phyloP scores from a whole-genome alignment of 2,113 vertebrate genomes.

The Condylura cristata region DNA sequence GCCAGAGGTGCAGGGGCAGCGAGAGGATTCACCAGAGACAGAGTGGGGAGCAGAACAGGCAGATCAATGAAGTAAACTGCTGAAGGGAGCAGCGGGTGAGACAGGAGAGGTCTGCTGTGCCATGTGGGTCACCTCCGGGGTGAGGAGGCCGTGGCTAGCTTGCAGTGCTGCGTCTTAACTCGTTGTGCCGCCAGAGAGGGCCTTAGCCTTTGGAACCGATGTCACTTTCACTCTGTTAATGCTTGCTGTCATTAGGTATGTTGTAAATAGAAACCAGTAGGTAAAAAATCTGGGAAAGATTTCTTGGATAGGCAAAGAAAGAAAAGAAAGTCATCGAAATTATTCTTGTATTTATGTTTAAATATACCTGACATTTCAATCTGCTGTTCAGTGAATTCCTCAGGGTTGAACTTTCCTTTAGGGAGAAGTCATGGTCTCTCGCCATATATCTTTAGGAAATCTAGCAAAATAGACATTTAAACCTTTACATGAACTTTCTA shows the following conservation, averaged over 20 bases:
- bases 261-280: background rate
- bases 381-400: conserved; percentile 10
- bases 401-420: background rate
- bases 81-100: no score
- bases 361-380: background rate
- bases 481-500: background rate
- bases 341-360: background rate
- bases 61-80: no score
- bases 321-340: background rate
- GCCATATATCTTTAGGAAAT: background rate
- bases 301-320: background rate
- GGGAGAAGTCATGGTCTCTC: background rate
- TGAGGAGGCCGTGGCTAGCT: no score
- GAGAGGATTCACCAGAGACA: no score
- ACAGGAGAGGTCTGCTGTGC: no score
- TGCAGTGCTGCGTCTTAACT: no score
- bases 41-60: no score
- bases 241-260: background rate
- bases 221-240: background rate
- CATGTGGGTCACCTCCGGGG: no score
- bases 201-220: background rate
- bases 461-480: background rate
- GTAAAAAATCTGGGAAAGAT: background rate
- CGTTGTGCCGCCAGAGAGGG: no score
- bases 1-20: no score